Conservation (phyloP, 2,888 invertebrate species). For the Drosophila histrio region DNA sequence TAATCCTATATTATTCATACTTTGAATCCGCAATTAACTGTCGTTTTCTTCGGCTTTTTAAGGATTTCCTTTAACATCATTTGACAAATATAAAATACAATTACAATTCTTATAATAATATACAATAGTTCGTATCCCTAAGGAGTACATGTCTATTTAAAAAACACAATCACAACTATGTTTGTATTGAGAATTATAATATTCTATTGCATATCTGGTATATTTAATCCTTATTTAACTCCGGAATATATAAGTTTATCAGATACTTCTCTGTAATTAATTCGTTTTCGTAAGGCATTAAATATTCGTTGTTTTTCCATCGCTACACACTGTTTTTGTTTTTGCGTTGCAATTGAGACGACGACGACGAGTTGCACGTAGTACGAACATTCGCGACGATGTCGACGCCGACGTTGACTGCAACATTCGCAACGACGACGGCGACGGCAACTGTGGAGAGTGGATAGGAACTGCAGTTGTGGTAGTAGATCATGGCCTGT, state of each 20-base stretch:
- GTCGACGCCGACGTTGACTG: constrained; percentile 11
- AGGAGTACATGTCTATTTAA: background rate
- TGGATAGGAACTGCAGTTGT: constrained; percentile 45
- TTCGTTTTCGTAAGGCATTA: background rate
- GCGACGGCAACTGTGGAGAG: constrained; percentile 9
- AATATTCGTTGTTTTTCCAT: constrained; percentile 1
- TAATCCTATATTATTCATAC: too few species aligned
- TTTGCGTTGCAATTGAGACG: constrained; percentile 48
- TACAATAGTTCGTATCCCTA: too few species aligned
- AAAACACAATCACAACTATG: background rate
- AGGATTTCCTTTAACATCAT: too few species aligned
- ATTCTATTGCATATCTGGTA: too few species aligned
- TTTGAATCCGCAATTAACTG: too few species aligned
- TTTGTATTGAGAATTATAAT: too few species aligned
- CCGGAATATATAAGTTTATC: background rate
- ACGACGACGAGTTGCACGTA: constrained; percentile 24
- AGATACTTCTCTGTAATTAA: background rate
- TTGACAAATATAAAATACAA: too few species aligned
- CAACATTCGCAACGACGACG: constrained; percentile 2
- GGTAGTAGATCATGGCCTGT: constrained; percentile 79
- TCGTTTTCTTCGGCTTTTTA: too few species aligned
- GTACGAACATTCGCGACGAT: constrained; percentile 14
- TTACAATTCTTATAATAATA: too few species aligned
- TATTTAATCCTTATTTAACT: background rate
- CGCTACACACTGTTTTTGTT: constrained; percentile 8